These are phyloP conservation scores for Melanotaenia duboulayi DNA, from an alignment of 2,113 vertebrate species.

Conservation along the genomic window DNA sequence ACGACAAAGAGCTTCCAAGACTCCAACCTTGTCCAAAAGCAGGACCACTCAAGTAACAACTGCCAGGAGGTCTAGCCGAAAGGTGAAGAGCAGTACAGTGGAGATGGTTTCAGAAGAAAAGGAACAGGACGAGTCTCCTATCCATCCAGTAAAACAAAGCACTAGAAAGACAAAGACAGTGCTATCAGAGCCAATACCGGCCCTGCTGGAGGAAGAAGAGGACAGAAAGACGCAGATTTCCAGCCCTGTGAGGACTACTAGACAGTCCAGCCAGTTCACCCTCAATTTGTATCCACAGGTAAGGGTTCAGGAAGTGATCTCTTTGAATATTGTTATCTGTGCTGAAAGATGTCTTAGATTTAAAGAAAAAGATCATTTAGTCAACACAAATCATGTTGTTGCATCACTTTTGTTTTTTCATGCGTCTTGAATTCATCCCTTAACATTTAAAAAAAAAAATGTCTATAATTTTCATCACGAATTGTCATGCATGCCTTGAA, in stretches of 20 bases:
- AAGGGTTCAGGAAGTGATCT: conserved; percentile 5
- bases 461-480: neutral
- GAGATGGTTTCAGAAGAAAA: conserved; percentile 51
- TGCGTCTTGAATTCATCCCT: neutral
- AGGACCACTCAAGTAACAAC: conserved; percentile 51
- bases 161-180: conserved; percentile 55
- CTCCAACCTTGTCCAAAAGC: conserved; percentile 39
- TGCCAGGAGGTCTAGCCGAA: conserved; percentile 71
- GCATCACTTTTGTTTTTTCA: neutral
- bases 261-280: conserved; percentile 72
- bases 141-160: conserved; percentile 61
- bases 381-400: neutral
- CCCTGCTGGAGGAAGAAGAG: conserved; percentile 38
- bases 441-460: too few species aligned
- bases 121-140: conserved; percentile 35
- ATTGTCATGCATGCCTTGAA: neutral
- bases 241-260: conserved; percentile 76
- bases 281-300: conserved; percentile 75
- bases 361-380: neutral
- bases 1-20: conserved; percentile 34
- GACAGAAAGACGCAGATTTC: conserved; percentile 1
- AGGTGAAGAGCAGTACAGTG: conserved; percentile 23
- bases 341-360: neutral
- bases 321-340: neutral
- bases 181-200: conserved; percentile 2